phyloP scores from a whole-genome alignment of 92 coral and sea anemone genomes.

The Muricea muricata region DNA sequence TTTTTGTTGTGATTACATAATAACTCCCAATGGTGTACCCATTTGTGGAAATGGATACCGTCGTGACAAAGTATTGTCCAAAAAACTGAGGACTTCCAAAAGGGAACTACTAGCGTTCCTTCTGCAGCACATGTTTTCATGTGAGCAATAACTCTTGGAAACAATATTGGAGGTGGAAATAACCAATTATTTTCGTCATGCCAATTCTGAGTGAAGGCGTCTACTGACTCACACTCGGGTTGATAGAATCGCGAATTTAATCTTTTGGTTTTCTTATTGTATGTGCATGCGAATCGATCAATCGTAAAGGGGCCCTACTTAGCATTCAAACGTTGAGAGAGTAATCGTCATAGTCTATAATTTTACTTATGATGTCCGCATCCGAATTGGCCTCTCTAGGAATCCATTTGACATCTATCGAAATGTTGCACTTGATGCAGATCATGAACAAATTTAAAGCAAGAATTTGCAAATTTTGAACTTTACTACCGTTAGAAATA shows the following conservation, averaged over 20 bases:
- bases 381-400: slow-evolving; percentile 51
- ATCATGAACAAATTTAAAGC: slow-evolving; percentile 25
- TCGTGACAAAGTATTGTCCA: slow-evolving; percentile 65
- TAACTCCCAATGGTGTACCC: slow-evolving; percentile 4
- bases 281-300: slow-evolving; percentile 57
- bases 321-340: too few relatives aligned
- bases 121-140: slow-evolving; percentile 59
- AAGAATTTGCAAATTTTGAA: slow-evolving; percentile 22
- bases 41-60: slow-evolving; percentile 19
- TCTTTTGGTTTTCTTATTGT: slow-evolving; percentile 54
- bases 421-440: slow-evolving; percentile 13
- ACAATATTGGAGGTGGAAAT: slow-evolving; percentile 63
- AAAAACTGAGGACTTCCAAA: slow-evolving; percentile 76
- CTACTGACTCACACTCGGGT: slow-evolving; percentile 54
- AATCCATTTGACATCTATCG: slow-evolving; percentile 48
- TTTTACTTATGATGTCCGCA: slow-evolving; percentile 55
- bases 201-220: slow-evolving; percentile 74
- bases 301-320: slow-evolving; percentile 67
- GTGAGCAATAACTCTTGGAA: slow-evolving; percentile 66
- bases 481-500: slow-evolving; percentile 43
- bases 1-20: slow-evolving; percentile 30
- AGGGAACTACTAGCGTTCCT: slow-evolving; percentile 70
- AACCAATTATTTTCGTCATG: slow-evolving; percentile 67
- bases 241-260: slow-evolving; percentile 58
- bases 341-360: slow-evolving; percentile 64